Conservation (phyloP, 2,113 vertebrate genomes). For the Scortum barcoo region DNA sequence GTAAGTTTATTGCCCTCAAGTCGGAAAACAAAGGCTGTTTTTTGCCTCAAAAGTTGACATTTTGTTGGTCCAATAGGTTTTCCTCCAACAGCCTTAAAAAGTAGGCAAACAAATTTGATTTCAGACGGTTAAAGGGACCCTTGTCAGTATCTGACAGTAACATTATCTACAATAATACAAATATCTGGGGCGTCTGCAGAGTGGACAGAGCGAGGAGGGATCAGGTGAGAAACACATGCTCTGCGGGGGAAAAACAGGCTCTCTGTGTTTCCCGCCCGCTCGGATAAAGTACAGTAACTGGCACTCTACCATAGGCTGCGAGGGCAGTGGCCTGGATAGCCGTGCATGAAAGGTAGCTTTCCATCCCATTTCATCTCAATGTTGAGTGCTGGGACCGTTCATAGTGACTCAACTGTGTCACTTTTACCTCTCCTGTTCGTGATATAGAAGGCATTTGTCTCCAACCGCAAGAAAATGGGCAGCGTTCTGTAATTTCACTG, state of each 20-base stretch:
- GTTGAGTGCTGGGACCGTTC: constrained; percentile 58
- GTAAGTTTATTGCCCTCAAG: neutral
- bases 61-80: neutral
- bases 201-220: constrained; percentile 38
- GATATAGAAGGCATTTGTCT: neutral
- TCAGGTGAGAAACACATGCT: constrained; percentile 70
- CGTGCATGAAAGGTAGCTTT: constrained; percentile 68
- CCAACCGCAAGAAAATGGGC: neutral
- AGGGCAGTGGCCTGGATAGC: constrained; percentile 75
- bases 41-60: neutral
- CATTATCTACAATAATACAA: constrained; percentile 14
- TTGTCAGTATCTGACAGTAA: constrained; percentile 12
- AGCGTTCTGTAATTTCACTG: neutral
- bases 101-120: constrained; percentile 14
- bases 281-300: constrained; percentile 60
- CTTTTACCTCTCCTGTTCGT: constrained; percentile 24
- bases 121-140: neutral
- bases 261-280: constrained; percentile 55
- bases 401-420: constrained; percentile 34
- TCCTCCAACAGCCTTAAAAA: neutral
- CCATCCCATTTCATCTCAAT: constrained; percentile 71
- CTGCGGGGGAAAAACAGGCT: constrained; percentile 34
- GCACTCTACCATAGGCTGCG: constrained; percentile 50
- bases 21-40: neutral
- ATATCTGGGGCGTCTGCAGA: constrained; percentile 1